Evolutionary conservation across 2,797 vertebrate species (phyloP).

Genomic region (Sternotherus odoratus): DNA sequence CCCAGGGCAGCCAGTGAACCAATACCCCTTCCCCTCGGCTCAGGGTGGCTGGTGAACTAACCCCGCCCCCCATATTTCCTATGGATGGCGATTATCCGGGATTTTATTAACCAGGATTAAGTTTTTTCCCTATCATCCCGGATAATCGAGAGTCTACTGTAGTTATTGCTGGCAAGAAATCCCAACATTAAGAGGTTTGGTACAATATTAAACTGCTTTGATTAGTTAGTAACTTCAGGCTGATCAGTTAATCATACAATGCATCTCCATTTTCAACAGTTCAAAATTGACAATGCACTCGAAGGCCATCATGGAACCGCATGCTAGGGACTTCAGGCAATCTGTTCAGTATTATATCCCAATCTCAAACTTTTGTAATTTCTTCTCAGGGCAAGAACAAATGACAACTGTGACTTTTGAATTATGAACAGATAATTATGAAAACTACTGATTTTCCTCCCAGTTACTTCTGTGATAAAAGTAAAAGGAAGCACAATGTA

Average conservation of each 20-base stretch:
- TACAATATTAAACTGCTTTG: background rate
- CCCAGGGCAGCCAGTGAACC: too few relatives aligned
- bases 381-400: constrained; percentile 22
- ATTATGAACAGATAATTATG: background rate
- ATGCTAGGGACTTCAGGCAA: background rate
- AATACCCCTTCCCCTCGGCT: too few relatives aligned
- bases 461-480: constrained; percentile 13
- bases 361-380: background rate
- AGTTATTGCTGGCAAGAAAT: background rate
- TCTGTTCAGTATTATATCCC: background rate
- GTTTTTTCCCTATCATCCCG: too few relatives aligned
- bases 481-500: background rate
- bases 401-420: background rate
- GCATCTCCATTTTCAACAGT: background rate
- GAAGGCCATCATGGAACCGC: background rate
- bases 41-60: too few relatives aligned
- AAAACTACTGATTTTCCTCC: background rate
- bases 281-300: background rate
- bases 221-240: constrained; percentile 7
- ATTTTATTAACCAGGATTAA: too few relatives aligned
- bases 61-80: too few relatives aligned
- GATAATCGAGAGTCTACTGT: too few relatives aligned
- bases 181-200: background rate
- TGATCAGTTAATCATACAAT: background rate
- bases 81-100: too few relatives aligned